Evolutionary conservation across 2,797 vertebrate genomes (phyloP), one percentile per base, ranked within the genome.

Genomic region (Anisognathus igniventris): DNA sequence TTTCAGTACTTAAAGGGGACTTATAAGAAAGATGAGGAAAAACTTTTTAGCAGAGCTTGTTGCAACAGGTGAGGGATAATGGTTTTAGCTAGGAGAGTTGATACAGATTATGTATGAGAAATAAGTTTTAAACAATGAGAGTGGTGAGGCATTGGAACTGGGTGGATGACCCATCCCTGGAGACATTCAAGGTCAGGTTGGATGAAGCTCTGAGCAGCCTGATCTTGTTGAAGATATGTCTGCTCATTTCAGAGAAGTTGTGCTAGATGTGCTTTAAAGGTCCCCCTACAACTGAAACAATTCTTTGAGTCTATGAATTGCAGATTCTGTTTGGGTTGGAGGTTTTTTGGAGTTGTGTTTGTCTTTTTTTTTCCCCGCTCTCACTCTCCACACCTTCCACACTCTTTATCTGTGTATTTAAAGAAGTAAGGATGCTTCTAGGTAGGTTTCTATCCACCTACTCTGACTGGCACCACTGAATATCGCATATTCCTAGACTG

Each of bases 341-440:
- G 2, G 0, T 3, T 19, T 57, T 39, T 23, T 7, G 10, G 3
- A 40, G 2, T 37, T 44, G 4, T 4, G 5, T 13, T 25, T 25
- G 5, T 48, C 25, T 45, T 6, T 13, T 22, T 30, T 40, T 45
- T 23, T 2, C 6, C 27, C 48, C 6, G 1, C 18, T 74, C 2
- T 12, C 1, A 5, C 10, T 56, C 19, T 3, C 6, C 1, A 2
- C 10, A 28, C 17, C 27, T 22, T 91, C 56, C 22, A 35, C 22
- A 12, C 5, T 35, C 14, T 54, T 76, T 76, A 51, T 57, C 33
- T 90, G 4, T 51, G 19, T 83, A 14, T 61, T 51, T 74, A 53
- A 81, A 70, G 42, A 72, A 60, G 7, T 61, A 37, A 77, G 12
- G 37, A 27, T 76, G 79, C 30, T 88, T 77, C 40, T 24, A 64